Base-by-base conservation (phyloP, 2,888 invertebrate genomes). In the Heliconius ethilla region DNA sequence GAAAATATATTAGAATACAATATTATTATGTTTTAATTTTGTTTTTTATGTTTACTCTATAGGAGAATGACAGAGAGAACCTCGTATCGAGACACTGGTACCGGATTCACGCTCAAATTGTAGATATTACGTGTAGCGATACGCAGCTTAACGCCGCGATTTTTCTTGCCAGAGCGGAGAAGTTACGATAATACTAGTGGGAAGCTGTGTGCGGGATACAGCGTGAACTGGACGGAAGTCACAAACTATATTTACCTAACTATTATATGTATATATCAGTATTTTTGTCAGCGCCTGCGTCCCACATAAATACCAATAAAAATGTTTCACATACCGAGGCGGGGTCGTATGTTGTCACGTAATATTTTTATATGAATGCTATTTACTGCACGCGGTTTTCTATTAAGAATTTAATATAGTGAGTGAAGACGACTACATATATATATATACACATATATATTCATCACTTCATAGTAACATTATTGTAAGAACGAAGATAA, bases 201-300 rank as follows among this genome's bases (percentile, higher is more conserved):
- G 7, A 33, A 33, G 33, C 7, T 33, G 33, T 6, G 33, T 29
- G 29, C 29, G 29, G 29, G 29, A 29, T 29, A 29, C 29, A 29
- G 29, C 29, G 29, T 29, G 29, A 55, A 55, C 40, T 59, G 69
- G 62, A 75, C 62, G 69, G 73, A 70, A 66, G 70, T 73, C 13
- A 65, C 25, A 62, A 63, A 62, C 65, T 75, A 67, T 55, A 74
- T 62, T 40, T 62, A 27, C 63, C 40, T 40, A 33, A 33, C 33
- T 33, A 40, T 40, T 11, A 40, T 33, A 63, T 73, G n/a, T 74
- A 79, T 75, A 76, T 62, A 66, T 77, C 78, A 70, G 77, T 82
- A 82, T 83, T 82, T 82, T 69, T 74, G 80, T 80, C 82, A 78
- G 75, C 82, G 82, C 62, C 75, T 78, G 80, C 82, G 79, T 82